Conservation (phyloP, 2,888 invertebrate species). For the Crematogaster levior region DNA sequence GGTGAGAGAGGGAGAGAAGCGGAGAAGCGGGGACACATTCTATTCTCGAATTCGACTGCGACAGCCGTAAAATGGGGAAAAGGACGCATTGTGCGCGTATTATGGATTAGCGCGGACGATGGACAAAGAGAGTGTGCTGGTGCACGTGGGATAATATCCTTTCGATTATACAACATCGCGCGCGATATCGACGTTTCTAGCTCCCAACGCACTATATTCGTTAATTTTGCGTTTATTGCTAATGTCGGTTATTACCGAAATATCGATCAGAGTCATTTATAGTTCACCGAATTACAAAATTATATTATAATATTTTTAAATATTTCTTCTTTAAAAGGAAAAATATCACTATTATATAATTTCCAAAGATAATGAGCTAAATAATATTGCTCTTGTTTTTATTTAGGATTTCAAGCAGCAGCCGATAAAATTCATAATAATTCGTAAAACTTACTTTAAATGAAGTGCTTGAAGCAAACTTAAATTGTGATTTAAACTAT, state of each 20-base stretch:
- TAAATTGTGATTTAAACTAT: background rate
- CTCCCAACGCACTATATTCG: background rate
- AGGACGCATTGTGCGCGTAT: conserved; percentile 47
- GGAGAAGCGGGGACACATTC: conserved; percentile 38
- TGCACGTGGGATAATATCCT: conserved; percentile 44
- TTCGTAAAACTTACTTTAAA: background rate
- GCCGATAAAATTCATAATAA: background rate
- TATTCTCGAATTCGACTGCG: conserved; percentile 54
- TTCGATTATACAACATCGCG: conserved; percentile 39
- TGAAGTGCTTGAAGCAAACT: background rate
- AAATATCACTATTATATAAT: background rate
- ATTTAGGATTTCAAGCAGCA: background rate
- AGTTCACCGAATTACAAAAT: background rate
- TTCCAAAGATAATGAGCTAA: background rate
- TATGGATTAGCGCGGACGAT: conserved; percentile 40
- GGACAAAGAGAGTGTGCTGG: conserved; percentile 42
- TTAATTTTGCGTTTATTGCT: conserved; percentile 26
- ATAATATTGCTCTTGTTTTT: background rate
- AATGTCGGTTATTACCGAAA: conserved; percentile 8
- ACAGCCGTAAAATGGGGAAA: conserved; percentile 52
- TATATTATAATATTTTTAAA: background rate
- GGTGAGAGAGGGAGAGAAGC: conserved; percentile 14
- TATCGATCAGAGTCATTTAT: conserved; percentile 10
- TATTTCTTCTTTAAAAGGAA: background rate
- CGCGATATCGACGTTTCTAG: conserved; percentile 34